phyloP scores from a whole-genome alignment of 2,888 invertebrate genomes.

The Ectemnius continuus region DNA sequence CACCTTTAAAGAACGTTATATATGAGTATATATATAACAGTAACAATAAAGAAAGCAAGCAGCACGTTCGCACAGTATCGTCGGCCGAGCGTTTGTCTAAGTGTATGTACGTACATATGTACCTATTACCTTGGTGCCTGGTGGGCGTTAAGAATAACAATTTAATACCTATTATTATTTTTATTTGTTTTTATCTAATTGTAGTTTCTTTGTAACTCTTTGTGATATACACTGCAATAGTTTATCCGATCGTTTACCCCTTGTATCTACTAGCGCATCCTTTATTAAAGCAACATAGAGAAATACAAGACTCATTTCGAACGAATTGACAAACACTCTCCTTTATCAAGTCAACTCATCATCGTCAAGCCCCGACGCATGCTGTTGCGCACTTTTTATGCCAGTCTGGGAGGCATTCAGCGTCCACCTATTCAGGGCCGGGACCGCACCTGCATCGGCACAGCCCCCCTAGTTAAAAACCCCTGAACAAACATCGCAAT shows the following conservation, averaged over 20 bases:
- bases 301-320: constrained; percentile 43
- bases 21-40: constrained; percentile 45
- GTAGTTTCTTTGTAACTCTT: constrained; percentile 78
- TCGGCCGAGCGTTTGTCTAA: constrained; percentile 54
- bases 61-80: constrained; percentile 58
- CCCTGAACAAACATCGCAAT: too few species aligned
- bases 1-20: constrained; percentile 53
- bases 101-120: constrained; percentile 64
- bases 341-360: too few species aligned
- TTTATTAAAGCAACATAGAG: constrained; percentile 67
- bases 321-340: neutral
- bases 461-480: too few species aligned
- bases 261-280: constrained; percentile 74
- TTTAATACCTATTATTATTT: constrained; percentile 71
- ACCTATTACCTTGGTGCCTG: constrained; percentile 70
- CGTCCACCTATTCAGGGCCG: neutral
- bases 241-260: constrained; percentile 74
- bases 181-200: constrained; percentile 77
- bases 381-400: neutral
- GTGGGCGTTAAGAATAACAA: constrained; percentile 68
- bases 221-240: constrained; percentile 78
- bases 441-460: too few species aligned
- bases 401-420: neutral
- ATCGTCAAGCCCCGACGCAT: too few species aligned
- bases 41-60: constrained; percentile 50